Percentiles rank a stretch among this genome's conserved stretches.
Conservation (phyloP, 1,140 invertebrate species). For the Nebria ingens region DNA sequence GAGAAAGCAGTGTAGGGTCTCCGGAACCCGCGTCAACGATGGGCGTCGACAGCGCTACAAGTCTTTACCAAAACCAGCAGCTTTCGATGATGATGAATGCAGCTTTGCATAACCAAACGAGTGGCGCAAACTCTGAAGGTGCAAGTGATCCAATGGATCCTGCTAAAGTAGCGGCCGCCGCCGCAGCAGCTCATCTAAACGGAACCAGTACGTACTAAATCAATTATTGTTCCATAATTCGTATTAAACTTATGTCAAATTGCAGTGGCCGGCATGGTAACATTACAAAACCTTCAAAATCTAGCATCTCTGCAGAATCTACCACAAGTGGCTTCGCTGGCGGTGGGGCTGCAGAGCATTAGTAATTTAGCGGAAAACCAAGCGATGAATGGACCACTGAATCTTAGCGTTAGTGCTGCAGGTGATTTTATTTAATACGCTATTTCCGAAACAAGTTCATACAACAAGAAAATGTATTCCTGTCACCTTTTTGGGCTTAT, state of each 20-base stretch:
- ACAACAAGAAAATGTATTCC: too few species aligned
- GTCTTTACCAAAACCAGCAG: slow-evolving; percentile 37
- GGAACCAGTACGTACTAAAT: slow-evolving; percentile 58
- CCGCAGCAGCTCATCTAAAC: slow-evolving; percentile 48
- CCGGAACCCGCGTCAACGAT: slow-evolving; percentile 46
- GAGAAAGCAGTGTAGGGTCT: slow-evolving; percentile 54
- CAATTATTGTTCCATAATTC: too few species aligned
- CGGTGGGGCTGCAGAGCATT: slow-evolving; percentile 61
- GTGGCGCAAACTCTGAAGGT: slow-evolving; percentile 15
- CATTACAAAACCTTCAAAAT: slow-evolving; percentile 67
- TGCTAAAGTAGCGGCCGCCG: slow-evolving; percentile 36
- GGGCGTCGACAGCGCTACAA: slow-evolving; percentile 36
- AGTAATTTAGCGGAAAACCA: slow-evolving; percentile 51
- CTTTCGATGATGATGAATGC: slow-evolving; percentile 37
- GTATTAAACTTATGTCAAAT: slow-evolving; percentile 11
- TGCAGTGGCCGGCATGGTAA: slow-evolving; percentile 65
- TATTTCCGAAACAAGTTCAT: not conserved
- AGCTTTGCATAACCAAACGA: slow-evolving; percentile 33
- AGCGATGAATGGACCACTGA: slow-evolving; percentile 66
- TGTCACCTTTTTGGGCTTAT: too few species aligned
- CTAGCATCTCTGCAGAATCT: slow-evolving; percentile 54
- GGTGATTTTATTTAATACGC: slow-evolving; percentile 32
- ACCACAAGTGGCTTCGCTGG: slow-evolving; percentile 54
- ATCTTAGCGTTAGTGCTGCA: slow-evolving; percentile 64
- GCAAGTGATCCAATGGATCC: slow-evolving; percentile 33